phyloP scores from a whole-genome alignment of 2,797 vertebrate species.

The Trematomus bernacchii region DNA sequence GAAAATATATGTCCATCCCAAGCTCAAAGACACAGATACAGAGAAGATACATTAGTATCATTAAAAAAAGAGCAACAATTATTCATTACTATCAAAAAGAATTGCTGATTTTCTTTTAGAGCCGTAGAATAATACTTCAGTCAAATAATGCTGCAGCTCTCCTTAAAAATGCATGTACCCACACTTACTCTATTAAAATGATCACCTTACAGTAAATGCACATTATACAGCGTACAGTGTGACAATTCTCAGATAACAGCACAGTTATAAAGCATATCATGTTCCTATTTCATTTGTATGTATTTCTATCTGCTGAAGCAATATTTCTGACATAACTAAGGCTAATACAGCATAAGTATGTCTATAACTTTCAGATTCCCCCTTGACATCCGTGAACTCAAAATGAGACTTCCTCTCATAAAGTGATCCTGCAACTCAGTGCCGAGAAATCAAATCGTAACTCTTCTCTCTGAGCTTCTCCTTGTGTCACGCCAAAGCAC shows the following conservation, averaged over 20 bases:
- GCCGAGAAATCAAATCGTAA: slow-evolving; percentile 51
- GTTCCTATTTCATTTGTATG: not conserved
- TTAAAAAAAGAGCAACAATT: too few relatives aligned
- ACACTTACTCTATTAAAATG: not conserved
- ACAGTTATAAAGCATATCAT: not conserved
- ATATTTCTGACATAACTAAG: not conserved
- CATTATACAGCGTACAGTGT: not conserved
- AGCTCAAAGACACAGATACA: too few relatives aligned
- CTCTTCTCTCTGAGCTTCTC: slow-evolving; percentile 39
- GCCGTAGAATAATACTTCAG: too few relatives aligned
- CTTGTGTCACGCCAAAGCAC: slow-evolving; percentile 36
- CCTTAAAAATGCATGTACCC: not conserved
- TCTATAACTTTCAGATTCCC: slow-evolving; percentile 8
- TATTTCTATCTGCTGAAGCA: slow-evolving; percentile 1
- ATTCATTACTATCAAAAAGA: too few relatives aligned
- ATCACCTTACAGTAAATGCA: not conserved
- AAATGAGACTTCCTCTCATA: slow-evolving; percentile 12
- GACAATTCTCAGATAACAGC: not conserved
- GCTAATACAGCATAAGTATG: not conserved
- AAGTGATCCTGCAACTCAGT: slow-evolving; percentile 25
- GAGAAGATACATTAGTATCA: too few relatives aligned
- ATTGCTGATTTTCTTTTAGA: too few relatives aligned
- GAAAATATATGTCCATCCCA: too few relatives aligned
- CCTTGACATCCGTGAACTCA: slow-evolving; percentile 20
- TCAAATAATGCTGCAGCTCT: too few relatives aligned